Percentiles rank a stretch among this genome's conserved stretches.
These are phyloP conservation scores for Cheilosia variabilis DNA, from an alignment of 2,888 invertebrate genomes.

Conservation along the genomic window DNA sequence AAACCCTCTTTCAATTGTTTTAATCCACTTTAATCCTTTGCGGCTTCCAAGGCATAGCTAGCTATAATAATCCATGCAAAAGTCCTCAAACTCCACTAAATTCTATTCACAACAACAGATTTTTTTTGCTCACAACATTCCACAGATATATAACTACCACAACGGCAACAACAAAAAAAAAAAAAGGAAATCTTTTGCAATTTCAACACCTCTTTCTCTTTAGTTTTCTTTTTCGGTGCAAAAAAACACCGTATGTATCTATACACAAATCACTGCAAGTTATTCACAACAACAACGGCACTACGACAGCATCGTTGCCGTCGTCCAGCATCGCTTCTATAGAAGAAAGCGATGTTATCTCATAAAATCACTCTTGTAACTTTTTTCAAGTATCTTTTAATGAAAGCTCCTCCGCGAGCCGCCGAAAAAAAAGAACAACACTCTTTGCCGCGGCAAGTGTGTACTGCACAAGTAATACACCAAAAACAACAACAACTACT, in stretches of 20 bases:
- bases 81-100: conserved; percentile 16
- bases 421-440: conserved; percentile 21
- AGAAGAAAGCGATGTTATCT: conserved; percentile 70
- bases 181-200: conserved; percentile 9
- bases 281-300: conserved; percentile 24
- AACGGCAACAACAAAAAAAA: background rate
- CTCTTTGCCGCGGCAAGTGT: conserved; percentile 12
- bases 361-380: conserved; percentile 15
- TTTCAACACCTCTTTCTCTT: conserved; percentile 22
- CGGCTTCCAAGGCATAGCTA: conserved; percentile 62
- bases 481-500: conserved; percentile 3
- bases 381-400: conserved; percentile 40
- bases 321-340: conserved; percentile 44
- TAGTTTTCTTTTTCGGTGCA: conserved; percentile 7
- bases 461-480: background rate
- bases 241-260: background rate
- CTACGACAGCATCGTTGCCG: conserved; percentile 4
- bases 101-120: background rate
- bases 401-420: conserved; percentile 22
- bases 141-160: background rate
- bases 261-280: conserved; percentile 21
- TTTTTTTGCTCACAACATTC: background rate
- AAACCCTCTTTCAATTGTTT: conserved; percentile 7
- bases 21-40: conserved; percentile 37
- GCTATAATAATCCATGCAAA: conserved; percentile 19